A percentile compares a stretch with the other conserved stretches of the same genome.
Evolutionary conservation across 2,888 invertebrate species (phyloP).

Genomic region (Paralinhomoeus sp.): DNA sequence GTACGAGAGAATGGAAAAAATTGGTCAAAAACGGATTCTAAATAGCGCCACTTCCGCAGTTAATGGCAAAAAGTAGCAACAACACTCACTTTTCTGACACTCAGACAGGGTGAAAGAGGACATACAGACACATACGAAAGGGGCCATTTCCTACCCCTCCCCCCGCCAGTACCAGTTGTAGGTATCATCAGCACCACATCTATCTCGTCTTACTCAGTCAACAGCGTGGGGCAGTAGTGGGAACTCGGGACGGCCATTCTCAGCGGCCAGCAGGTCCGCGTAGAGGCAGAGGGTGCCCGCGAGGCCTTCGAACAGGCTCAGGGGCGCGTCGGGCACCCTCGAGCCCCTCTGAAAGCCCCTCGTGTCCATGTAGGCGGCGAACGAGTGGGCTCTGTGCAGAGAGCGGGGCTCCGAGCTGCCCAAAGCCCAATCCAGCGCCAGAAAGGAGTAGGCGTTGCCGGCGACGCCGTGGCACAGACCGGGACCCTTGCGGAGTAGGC

Average conservation of each 20-base stretch:
- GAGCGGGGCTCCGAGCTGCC: constrained; percentile 35
- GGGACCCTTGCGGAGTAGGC: constrained; percentile 60
- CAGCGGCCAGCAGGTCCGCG: constrained; percentile 47
- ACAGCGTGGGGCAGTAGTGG: too few species aligned
- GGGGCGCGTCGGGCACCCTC: constrained; percentile 53
- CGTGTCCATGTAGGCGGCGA: constrained; percentile 44
- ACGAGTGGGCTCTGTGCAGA: constrained; percentile 38
- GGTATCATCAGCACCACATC: too few species aligned
- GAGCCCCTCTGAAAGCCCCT: constrained; percentile 43
- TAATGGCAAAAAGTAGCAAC: too few species aligned
- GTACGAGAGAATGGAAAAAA: too few species aligned
- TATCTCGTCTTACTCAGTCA: too few species aligned
- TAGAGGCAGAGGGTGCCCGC: constrained; percentile 65
- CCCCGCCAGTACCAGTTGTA: too few species aligned
- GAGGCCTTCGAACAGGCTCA: constrained; percentile 59
- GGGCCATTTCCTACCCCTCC: too few species aligned
- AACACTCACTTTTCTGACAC: too few species aligned
- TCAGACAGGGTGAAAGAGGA: too few species aligned
- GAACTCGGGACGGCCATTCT: constrained; percentile 35
- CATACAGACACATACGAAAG: too few species aligned
- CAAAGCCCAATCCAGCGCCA: constrained; percentile 49
- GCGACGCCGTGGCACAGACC: constrained; percentile 66
- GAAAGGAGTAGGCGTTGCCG: constrained; percentile 56
- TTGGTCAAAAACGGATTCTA: too few species aligned
- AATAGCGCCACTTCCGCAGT: too few species aligned